Percentiles rank a stretch among this genome's conserved stretches.
phyloP scores from a whole-genome alignment of 1,140 invertebrate species.

The Ceratina japonica region DNA sequence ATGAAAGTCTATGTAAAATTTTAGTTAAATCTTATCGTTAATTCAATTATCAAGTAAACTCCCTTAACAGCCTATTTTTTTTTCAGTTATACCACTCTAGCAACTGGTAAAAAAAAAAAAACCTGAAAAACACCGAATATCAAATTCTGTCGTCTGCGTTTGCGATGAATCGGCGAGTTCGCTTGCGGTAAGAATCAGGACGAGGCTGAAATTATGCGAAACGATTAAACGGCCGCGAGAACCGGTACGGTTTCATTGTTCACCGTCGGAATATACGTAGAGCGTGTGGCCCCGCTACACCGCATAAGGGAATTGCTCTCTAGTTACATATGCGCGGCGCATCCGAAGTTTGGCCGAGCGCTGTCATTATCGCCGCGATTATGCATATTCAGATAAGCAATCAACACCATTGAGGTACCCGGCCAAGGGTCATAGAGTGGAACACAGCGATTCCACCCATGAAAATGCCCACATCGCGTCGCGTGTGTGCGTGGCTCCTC shows the following conservation, averaged over 20 bases:
- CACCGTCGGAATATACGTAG: conserved; percentile 27
- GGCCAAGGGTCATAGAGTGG: conserved; percentile 45
- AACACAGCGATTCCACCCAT: conserved; percentile 41
- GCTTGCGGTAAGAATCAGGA: neutral
- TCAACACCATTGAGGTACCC: conserved; percentile 61
- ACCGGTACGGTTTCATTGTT: conserved; percentile 53
- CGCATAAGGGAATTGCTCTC: conserved; percentile 61
- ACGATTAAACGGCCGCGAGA: conserved; percentile 23
- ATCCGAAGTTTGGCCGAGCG: conserved; percentile 50
- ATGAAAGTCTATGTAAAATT: too few species aligned
- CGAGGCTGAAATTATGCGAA: neutral
- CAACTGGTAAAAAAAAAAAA: too few species aligned
- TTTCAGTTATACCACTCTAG: too few species aligned
- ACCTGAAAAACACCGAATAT: too few species aligned
- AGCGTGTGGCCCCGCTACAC: conserved; percentile 10
- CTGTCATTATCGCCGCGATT: conserved; percentile 61
- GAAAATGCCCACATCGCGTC: neutral
- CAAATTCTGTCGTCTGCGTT: too few species aligned
- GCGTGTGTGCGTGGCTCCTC: neutral
- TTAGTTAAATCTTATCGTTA: too few species aligned
- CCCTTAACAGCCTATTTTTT: too few species aligned
- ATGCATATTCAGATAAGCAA: conserved; percentile 67
- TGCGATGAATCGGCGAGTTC: too few species aligned
- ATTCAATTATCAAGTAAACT: too few species aligned
- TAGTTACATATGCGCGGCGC: conserved; percentile 60